phyloP scores from a whole-genome alignment of 2,888 invertebrate genomes.

The Agriotes lineatus region DNA sequence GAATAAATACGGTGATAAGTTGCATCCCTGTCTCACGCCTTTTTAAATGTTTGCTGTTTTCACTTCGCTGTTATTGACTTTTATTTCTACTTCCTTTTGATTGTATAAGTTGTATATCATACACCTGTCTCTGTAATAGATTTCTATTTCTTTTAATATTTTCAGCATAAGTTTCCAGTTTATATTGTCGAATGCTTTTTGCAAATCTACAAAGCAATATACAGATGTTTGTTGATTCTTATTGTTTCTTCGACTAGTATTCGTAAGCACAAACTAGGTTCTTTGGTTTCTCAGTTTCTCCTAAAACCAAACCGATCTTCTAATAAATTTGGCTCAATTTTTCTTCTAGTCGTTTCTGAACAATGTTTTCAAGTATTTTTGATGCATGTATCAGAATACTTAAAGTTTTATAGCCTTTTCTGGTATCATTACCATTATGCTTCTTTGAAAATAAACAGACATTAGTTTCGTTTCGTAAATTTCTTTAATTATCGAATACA shows the following conservation, averaged over 20 bases:
- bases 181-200: too few species aligned
- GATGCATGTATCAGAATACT: neutral
- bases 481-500: neutral
- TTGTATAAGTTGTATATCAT: neutral
- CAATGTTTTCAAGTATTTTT: neutral
- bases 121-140: neutral
- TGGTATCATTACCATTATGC: too few species aligned
- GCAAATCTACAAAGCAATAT: too few species aligned
- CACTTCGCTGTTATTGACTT: neutral
- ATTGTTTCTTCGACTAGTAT: neutral
- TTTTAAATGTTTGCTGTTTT: neutral
- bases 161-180: neutral
- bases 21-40: neutral
- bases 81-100: neutral
- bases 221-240: too few species aligned
- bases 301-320: too few species aligned
- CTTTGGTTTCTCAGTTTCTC: neutral
- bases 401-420: neutral
- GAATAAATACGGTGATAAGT: too few species aligned
- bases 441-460: neutral
- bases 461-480: neutral
- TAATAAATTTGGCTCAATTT: neutral
- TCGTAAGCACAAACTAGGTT: neutral
- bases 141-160: neutral
- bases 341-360: neutral